These are phyloP conservation scores for Ips nitidus DNA, from an alignment of 1,140 invertebrate genomes.

Conservation along the genomic window DNA sequence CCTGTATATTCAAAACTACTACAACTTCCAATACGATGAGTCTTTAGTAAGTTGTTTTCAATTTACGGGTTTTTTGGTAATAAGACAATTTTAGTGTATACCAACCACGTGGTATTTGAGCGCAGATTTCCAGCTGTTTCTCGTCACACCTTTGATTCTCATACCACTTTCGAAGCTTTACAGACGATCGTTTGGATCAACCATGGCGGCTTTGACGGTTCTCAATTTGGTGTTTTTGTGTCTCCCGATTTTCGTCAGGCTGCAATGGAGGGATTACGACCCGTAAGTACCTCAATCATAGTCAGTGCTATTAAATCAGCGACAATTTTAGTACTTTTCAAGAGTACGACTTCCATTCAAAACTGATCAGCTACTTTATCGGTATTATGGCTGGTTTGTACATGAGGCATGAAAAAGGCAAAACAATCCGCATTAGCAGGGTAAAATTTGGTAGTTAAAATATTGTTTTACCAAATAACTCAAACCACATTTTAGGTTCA, in stretches of 20 bases:
- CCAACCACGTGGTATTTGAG: constrained; percentile 64
- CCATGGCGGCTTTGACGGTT: constrained; percentile 24
- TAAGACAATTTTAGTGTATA: constrained; percentile 55
- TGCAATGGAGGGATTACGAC: constrained; percentile 25
- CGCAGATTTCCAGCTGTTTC: constrained; percentile 66
- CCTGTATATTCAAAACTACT: constrained; percentile 46
- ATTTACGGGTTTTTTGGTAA: not conserved
- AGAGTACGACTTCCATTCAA: constrained; percentile 42
- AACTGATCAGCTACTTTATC: constrained; percentile 39
- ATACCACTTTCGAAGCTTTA: constrained; percentile 36
- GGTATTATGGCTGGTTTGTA: constrained; percentile 40
- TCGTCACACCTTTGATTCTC: constrained; percentile 49
- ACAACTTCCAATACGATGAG: constrained; percentile 25
- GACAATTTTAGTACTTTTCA: constrained; percentile 18
- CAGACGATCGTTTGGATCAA: constrained; percentile 15
- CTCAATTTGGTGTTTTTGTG: constrained; percentile 11
- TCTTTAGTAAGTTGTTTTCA: constrained; percentile 16
- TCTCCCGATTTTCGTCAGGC: constrained; percentile 16
- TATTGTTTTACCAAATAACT: not conserved
- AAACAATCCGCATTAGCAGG: constrained; percentile 28
- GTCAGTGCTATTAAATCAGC: not conserved
- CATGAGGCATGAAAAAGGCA: constrained; percentile 30
- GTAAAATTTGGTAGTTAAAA: constrained; percentile 12
- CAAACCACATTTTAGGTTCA: not conserved
- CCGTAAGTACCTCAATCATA: constrained; percentile 12